Base-by-base conservation (phyloP, 1,140 invertebrate genomes). In the Drosophila miranda region DNA sequence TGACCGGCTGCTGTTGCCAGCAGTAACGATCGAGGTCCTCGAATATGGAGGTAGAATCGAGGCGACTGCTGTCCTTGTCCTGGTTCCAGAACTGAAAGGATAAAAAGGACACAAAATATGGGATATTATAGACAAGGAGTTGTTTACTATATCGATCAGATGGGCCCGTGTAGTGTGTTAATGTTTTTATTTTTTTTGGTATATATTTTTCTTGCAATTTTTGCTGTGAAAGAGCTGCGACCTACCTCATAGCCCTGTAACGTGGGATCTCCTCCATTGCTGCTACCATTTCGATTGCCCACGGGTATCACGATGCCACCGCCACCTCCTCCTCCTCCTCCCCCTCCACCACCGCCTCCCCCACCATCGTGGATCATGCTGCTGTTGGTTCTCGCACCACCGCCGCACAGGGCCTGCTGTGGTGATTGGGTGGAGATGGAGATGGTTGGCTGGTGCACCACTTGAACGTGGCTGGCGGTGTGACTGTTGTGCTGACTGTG, bases 11-110 rank as follows among this genome's bases (percentile, higher is more conserved):
- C 89, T 93, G 93, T 56, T 92, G 94, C 95, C 95, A 96, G 76
- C 95, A 96, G 90, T 94, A 95, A 77, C 95, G 95, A 89, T 96
- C 96, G 30, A 96, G 92, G 88, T 96, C 95, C 90, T 96, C 95
- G 68, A 96, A 91, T 52, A 96, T 94, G 30, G 94, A 93, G 54
- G 53, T 90, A 19, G 93, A 93, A 92, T 96, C 94, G 82, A 95
- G 90, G 83, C 94, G 90, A 86, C 94, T 92, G 52, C 71, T 91
- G 90, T 95, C 92, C 91, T 95, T 94, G 67, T 95, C 94, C 11
- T 93, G 92, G 71, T 93, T 94, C 95, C 95, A 96, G 69, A 95
- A 94, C 78, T 93, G 94, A 43, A 42, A 46, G 26, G 2, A 30
- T 0, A 38, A 6, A n/a, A 5, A 21, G 5, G 4, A 26, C 4